These are phyloP conservation scores for Leucoptera coffeella DNA, from an alignment of 2,888 invertebrate species.

Conservation along the genomic window DNA sequence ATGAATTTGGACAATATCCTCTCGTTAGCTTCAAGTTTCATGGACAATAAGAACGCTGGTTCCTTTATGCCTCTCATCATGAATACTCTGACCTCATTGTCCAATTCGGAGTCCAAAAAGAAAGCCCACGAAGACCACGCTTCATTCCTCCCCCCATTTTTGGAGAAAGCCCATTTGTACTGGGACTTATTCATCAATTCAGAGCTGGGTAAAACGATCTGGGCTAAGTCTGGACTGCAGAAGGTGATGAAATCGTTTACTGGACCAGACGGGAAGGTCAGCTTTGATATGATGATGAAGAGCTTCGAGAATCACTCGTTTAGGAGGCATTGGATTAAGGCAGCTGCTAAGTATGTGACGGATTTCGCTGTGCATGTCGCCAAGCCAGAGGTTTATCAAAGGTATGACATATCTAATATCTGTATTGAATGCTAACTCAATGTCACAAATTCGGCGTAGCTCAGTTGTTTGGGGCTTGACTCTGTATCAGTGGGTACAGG, in stretches of 20 bases:
- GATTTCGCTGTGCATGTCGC: slow-evolving; percentile 68
- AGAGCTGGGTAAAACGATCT: slow-evolving; percentile 66
- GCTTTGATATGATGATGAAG: slow-evolving; percentile 66
- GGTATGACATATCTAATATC: slow-evolving; percentile 37
- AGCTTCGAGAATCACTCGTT: slow-evolving; percentile 76
- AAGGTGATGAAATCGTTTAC: slow-evolving; percentile 62
- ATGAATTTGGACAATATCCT: slow-evolving; percentile 48
- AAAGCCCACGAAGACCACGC: slow-evolving; percentile 65
- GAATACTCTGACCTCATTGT: slow-evolving; percentile 57
- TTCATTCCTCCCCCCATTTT: slow-evolving; percentile 63
- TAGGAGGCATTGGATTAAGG: slow-evolving; percentile 74
- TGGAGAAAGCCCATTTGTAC: slow-evolving; percentile 58
- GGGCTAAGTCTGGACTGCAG: slow-evolving; percentile 68
- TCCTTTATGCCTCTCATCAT: slow-evolving; percentile 61
- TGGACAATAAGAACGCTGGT: slow-evolving; percentile 31
- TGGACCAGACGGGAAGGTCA: slow-evolving; percentile 62
- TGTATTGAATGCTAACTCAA: background rate
- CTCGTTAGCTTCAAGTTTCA: slow-evolving; percentile 47
- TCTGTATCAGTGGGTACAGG: too few species aligned
- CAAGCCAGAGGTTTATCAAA: slow-evolving; percentile 69
- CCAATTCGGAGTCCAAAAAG: slow-evolving; percentile 55
- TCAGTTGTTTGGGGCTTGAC: too few species aligned
- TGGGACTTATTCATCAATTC: slow-evolving; percentile 77
- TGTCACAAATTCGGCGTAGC: too few species aligned
- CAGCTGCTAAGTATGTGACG: slow-evolving; percentile 67